Evolutionary conservation across 2,797 vertebrate genomes (phyloP).

Genomic region (Netta rufina): DNA sequence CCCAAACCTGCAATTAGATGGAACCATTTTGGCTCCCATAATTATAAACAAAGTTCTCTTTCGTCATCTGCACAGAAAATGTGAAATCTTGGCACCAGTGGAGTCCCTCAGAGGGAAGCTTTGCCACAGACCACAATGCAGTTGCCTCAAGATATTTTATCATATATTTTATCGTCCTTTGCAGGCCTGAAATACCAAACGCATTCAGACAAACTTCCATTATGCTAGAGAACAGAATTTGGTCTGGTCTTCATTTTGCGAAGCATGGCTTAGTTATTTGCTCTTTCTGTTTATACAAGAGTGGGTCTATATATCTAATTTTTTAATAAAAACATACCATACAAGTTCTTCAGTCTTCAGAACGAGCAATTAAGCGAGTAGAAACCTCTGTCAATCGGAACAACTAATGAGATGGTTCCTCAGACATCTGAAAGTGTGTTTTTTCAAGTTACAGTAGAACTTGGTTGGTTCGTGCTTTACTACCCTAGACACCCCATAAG

Average conservation of each 20-base stretch:
- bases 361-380: conserved; percentile 26
- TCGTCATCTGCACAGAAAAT: not conserved
- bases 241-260: conserved; percentile 8
- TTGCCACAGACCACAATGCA: not conserved
- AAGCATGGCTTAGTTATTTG: not conserved
- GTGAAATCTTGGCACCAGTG: not conserved
- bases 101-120: not conserved
- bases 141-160: not conserved
- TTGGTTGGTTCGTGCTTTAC: not conserved
- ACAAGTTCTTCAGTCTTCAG: conserved; percentile 1
- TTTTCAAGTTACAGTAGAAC: conserved; percentile 18
- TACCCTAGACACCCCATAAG: not conserved
- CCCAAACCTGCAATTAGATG: conserved; percentile 20
- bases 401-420: conserved; percentile 44
- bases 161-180: not conserved
- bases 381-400: conserved; percentile 12
- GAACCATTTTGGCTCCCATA: conserved; percentile 3
- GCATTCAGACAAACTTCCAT: not conserved
- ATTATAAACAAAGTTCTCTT: not conserved
- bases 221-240: not conserved
- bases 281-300: conserved; percentile 2
- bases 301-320: conserved; percentile 5
- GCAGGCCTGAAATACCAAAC: not conserved
- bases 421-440: conserved; percentile 1
- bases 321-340: conserved; percentile 33